Base-by-base conservation (phyloP, 2,113 vertebrate genomes). In the Oreochromis niloticus region DNA sequence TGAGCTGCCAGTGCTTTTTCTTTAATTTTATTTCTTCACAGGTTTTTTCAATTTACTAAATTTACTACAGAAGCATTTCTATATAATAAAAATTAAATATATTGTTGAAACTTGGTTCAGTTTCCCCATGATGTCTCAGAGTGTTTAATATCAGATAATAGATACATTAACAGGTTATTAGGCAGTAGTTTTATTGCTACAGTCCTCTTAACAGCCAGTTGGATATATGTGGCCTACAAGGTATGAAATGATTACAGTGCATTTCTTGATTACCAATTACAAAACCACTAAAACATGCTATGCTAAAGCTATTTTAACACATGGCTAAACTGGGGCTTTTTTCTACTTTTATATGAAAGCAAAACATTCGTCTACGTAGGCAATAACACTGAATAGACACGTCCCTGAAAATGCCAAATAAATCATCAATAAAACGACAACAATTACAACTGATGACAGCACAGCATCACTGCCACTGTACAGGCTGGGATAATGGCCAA, bases 291-390 rank as follows among this genome's bases (percentile, higher is more conserved):
- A n/a, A 36, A 66, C 32, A 66, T 66, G 32, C 32, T 66, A 36
- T n/a, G 1, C 68, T 48, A 73, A 73, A 73, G 14, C 41, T 17
- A 73, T 73, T 73, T 73, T 73, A 46, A 46, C 39, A 46, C 8
- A 46, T 43, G 68, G 22, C 68, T 46, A 73, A 22, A 48, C 14
- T 24, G 5, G 43, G 12, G 0, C 0, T 17, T 73, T 46, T 73
- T 10, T 4, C 22, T 43, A 46, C 39, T 73, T 73, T 30, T 46
- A 27, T 30, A 73, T 27, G 22, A 48, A 75, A 14, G 41, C 22
- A 48, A 73, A 73, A 27, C 68, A 73, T 17, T 73, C 24, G 22
- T 27, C n/a, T 68, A 24, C 6, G 3, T 66, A 39, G 22, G 13
- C 39, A 73, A 73, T 73, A 46, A 27, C 41, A 75, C 0, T 11